These are phyloP conservation scores for Lasioglossum morio DNA, from an alignment of 2,888 invertebrate genomes.

Conservation along the genomic window DNA sequence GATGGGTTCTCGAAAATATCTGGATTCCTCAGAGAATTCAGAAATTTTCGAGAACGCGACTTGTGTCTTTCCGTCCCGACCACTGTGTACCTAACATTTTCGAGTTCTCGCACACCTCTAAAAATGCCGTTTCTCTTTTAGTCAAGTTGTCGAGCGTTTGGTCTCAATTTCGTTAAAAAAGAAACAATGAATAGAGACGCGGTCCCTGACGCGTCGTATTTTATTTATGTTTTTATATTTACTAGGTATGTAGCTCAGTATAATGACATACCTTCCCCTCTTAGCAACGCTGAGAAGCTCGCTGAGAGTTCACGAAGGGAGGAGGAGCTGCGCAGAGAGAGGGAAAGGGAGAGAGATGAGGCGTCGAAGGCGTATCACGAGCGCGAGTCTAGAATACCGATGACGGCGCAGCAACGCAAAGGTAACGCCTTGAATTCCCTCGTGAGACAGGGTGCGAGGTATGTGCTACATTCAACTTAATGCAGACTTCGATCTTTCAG, in stretches of 20 bases:
- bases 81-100: not conserved
- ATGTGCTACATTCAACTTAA: not conserved
- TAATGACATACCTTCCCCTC: constrained; percentile 84
- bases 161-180: constrained; percentile 38
- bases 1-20: not conserved
- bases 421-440: constrained; percentile 68
- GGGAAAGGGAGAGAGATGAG: constrained; percentile 80
- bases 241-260: constrained; percentile 83
- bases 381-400: constrained; percentile 78
- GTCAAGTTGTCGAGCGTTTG: constrained; percentile 14
- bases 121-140: not conserved
- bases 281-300: constrained; percentile 83
- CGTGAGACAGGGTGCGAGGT: not conserved
- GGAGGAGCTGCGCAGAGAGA: constrained; percentile 80
- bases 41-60: not conserved
- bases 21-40: not conserved
- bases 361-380: constrained; percentile 82
- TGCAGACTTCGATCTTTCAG: constrained; percentile 62
- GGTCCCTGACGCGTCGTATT: constrained; percentile 62
- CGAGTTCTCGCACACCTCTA: not conserved
- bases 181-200: constrained; percentile 59
- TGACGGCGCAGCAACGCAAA: constrained; percentile 81
- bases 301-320: constrained; percentile 81
- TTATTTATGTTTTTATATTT: constrained; percentile 77
- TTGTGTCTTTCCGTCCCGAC: not conserved